Evolutionary conservation across 2,113 vertebrate genomes (phyloP), one percentile per base, ranked within the genome.

Genomic region (Rhinopomastus cyanomelas): DNA sequence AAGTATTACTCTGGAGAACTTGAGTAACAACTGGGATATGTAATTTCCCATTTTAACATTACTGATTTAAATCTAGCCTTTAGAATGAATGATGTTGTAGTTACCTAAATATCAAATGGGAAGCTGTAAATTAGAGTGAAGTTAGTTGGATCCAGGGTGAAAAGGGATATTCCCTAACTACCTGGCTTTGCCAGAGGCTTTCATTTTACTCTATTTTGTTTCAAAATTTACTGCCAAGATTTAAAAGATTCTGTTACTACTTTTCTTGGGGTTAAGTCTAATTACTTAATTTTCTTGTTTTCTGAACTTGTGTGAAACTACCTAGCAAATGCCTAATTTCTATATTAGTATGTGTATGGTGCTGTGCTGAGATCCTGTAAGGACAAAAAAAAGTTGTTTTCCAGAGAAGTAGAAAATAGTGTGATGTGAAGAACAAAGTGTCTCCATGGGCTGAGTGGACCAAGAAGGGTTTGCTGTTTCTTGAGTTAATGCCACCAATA

Each of bases 1-100:
- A 91, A 88, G 56, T 72, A 72, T 64, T 95, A 93, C 66, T 56
- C 79, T 75, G 59, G 82, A 77, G 73, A 85, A 67, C 53, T n/a
- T 56, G 69, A 76, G 69, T 81, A 92, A 75, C 68, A 89, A 93
- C 92, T 91, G 82, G 52, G 69, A 56, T 67, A 48, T 81, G 46
- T 83, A 85, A 88, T 61, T 89, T 87, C 68, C 34, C 49, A 49
- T 93, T 44, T 77, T 90, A 88, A 86, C 46, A 21, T 61, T 77
- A 67, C 44, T 85, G 56, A 55, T 74, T 92, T 93, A 72, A 85
- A 87, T 92, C 52, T 39, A 52, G n/a, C 21, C 26, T 85, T 89
- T 87, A 91, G 56, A 84, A 60, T 72, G 59, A 87, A 53, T 42
- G 66, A 78, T 67, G 48, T 66, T 87, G 9, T 36, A 34, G 30